Conservation (phyloP, 2,113 vertebrate species). For the Pardalotus punctatus region DNA sequence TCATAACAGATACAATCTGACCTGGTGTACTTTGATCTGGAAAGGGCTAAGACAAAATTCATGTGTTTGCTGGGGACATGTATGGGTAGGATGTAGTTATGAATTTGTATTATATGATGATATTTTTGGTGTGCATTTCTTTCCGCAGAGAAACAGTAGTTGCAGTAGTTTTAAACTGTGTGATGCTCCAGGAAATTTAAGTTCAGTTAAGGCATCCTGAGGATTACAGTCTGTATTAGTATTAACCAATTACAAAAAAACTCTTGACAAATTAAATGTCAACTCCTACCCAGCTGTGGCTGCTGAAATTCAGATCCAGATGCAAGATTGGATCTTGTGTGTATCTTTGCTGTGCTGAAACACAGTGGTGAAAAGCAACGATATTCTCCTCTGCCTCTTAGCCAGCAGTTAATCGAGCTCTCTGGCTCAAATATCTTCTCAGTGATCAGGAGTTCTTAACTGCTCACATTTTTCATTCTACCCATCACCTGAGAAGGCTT, state of each 20-base stretch:
- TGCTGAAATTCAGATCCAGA: constrained; percentile 28
- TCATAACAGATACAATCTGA: neutral
- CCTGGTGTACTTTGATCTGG: neutral
- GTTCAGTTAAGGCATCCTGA: neutral
- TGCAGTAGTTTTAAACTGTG: neutral
- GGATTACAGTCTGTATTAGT: neutral
- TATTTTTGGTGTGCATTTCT: neutral
- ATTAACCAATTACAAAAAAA: constrained; percentile 21
- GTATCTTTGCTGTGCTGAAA: neutral
- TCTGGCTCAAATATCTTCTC: constrained; percentile 48
- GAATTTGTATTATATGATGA: neutral
- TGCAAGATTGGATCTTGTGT: neutral
- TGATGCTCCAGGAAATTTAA: neutral
- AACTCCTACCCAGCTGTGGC: neutral
- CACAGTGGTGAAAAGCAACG: neutral
- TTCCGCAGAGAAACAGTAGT: neutral
- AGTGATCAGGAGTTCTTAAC: constrained; percentile 50
- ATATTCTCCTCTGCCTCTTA: neutral
- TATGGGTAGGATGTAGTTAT: neutral
- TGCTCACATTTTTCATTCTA: constrained; percentile 59
- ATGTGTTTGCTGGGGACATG: accelerated
- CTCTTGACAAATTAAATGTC: constrained; percentile 43
- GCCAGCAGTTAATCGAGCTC: constrained; percentile 38
- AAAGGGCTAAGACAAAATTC: neutral
- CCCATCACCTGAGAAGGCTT: constrained; percentile 28